These are phyloP conservation scores for Periophthalmodon schlosseri DNA, from an alignment of 2,113 vertebrate genomes.

Conservation along the genomic window DNA sequence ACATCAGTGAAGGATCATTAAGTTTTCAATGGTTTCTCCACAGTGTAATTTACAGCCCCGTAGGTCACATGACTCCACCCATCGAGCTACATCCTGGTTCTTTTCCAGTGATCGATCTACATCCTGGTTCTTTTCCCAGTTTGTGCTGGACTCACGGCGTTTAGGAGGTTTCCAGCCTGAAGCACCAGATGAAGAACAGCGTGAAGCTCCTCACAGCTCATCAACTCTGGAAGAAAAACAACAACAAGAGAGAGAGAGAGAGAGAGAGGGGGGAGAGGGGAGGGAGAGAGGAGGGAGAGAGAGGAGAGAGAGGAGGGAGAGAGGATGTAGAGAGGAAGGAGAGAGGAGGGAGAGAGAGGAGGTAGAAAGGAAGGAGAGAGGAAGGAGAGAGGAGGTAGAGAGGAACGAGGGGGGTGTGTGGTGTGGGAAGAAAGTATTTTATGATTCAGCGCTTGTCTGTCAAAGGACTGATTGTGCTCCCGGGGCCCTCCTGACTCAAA, in stretches of 20 bases:
- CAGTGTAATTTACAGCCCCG: background rate
- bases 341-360: constrained; percentile 11
- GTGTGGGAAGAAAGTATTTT: background rate
- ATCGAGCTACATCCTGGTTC: too few relatives aligned
- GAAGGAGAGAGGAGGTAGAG: too few relatives aligned
- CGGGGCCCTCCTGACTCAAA: constrained; percentile 14
- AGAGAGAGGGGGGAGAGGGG: background rate
- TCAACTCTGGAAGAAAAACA: constrained; percentile 78
- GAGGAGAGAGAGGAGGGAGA: too few relatives aligned
- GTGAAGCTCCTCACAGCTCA: constrained; percentile 90
- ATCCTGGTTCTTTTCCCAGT: background rate
- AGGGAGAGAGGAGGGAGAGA: too few relatives aligned
- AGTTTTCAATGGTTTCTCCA: background rate
- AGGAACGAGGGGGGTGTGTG: background rate
- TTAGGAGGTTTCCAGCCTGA: constrained; percentile 96
- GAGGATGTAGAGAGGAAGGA: constrained; percentile 37
- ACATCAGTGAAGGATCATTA: background rate
- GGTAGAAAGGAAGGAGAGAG: too few relatives aligned
- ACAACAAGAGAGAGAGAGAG: background rate
- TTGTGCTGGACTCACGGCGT: constrained; percentile 82
- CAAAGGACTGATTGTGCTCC: constrained; percentile 33
- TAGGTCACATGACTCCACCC: background rate
- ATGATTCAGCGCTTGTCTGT: constrained; percentile 23
- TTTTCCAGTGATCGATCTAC: constrained; percentile 6
- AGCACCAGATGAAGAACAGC: constrained; percentile 93